phyloP scores from a whole-genome alignment of 2,113 vertebrate species.

The Cavia porcellus region DNA sequence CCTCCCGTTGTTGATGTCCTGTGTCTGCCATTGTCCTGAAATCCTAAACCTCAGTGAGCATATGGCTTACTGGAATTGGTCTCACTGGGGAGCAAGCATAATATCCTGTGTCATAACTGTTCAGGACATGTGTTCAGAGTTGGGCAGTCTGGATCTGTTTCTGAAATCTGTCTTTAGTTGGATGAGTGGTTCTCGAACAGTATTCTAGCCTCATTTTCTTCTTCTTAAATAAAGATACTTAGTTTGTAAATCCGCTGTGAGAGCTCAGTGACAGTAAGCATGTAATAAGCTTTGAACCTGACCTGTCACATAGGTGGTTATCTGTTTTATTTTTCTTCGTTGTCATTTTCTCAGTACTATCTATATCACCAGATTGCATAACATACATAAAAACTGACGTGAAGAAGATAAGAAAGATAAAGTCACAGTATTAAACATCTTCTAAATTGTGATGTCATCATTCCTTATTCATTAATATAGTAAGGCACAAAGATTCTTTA shows the following conservation, averaged over 20 bases:
- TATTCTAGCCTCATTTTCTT: neutral
- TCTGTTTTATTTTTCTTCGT: neutral
- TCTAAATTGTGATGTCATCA: neutral
- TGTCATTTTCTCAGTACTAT: neutral
- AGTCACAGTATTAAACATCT: neutral
- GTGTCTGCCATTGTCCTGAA: neutral
- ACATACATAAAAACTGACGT: neutral
- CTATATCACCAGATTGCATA: neutral
- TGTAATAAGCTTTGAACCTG: neutral
- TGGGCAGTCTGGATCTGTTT: neutral
- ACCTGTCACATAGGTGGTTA: neutral
- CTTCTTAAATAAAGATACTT: neutral
- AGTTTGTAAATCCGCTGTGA: neutral
- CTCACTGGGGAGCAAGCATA: conserved; percentile 8
- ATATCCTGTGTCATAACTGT: neutral
- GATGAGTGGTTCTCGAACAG: neutral
- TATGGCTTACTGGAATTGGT: conserved; percentile 8
- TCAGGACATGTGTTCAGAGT: neutral
- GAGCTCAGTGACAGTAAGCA: neutral
- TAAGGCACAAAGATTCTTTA: neutral
- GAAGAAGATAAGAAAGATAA: neutral
- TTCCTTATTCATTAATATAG: neutral
- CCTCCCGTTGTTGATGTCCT: neutral
- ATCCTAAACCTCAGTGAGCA: neutral
- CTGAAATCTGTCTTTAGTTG: neutral